These are phyloP conservation scores for Cinclus cinclus DNA, from an alignment of 2,113 vertebrate genomes.

Conservation along the genomic window DNA sequence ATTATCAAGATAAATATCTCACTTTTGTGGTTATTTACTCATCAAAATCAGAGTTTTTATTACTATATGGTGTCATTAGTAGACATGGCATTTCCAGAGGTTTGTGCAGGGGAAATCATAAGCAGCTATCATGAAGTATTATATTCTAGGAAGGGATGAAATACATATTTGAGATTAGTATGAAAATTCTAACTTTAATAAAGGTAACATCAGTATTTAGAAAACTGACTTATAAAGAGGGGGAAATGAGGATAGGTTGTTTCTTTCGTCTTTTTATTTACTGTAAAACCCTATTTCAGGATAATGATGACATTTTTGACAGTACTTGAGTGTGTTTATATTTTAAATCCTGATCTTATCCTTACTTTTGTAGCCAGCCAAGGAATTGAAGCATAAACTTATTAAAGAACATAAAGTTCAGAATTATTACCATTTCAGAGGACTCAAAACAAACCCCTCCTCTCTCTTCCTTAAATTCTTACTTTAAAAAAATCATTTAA, in stretches of 20 bases:
- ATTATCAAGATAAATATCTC: neutral
- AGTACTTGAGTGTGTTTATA: neutral
- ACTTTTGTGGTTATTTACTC: neutral
- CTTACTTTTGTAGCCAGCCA: neutral
- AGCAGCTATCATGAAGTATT: neutral
- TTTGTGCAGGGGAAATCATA: neutral
- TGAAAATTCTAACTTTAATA: neutral
- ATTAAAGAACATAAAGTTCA: neutral
- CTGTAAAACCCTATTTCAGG: neutral
- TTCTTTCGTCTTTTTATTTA: neutral
- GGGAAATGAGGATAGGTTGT: rapidly evolving
- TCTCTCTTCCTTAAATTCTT: neutral
- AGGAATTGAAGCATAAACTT: neutral
- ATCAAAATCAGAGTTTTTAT: neutral
- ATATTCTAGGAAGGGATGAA: neutral
- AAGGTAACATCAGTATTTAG: neutral
- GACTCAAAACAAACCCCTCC: neutral
- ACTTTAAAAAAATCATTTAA: neutral
- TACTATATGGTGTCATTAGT: neutral
- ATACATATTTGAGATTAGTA: neutral
- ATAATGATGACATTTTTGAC: neutral
- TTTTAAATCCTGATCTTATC: neutral
- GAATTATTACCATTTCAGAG: slow-evolving; percentile 1
- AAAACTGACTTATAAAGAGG: neutral
- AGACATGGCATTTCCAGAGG: neutral